phyloP scores from a whole-genome alignment of 1,140 invertebrate genomes.

The Phthorimaea operculella region DNA sequence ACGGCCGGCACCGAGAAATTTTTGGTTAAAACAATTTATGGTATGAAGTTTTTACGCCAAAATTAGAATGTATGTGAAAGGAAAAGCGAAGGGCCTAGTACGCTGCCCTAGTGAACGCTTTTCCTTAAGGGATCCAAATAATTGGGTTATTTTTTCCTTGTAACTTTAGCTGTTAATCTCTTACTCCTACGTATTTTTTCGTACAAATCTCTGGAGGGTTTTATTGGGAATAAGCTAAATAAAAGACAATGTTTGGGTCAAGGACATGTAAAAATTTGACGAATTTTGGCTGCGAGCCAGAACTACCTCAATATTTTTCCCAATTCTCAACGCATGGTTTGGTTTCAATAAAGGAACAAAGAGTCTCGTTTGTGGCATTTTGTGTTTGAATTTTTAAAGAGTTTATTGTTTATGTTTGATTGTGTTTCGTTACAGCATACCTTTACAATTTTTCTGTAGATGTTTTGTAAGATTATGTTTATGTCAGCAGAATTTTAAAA shows the following conservation, averaged over 20 bases:
- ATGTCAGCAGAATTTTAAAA: too few species aligned
- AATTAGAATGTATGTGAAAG: not conserved
- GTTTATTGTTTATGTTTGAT: too few species aligned
- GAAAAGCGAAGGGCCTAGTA: not conserved
- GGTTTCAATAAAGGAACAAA: not conserved
- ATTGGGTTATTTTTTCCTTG: not conserved
- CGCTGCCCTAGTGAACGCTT: not conserved
- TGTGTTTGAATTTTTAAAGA: too few species aligned
- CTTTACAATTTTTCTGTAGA: too few species aligned
- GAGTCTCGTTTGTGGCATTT: too few species aligned
- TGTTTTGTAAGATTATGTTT: too few species aligned
- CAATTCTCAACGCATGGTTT: not conserved
- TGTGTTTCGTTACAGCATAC: too few species aligned
- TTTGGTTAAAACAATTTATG: slow-evolving; percentile 7
- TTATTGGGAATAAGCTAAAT: too few species aligned
- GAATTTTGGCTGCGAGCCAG: not conserved
- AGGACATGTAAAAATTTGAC: not conserved
- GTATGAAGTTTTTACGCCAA: slow-evolving; percentile 1
- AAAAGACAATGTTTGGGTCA: not conserved
- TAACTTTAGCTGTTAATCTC: not conserved
- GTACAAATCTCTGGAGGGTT: too few species aligned
- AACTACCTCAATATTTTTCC: slow-evolving; percentile 1
- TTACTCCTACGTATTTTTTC: too few species aligned
- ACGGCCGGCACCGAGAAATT: not conserved
- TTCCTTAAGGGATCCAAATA: not conserved